Conservation (phyloP, 1,140 invertebrate species). For the Zaprionus lachaisei region DNA sequence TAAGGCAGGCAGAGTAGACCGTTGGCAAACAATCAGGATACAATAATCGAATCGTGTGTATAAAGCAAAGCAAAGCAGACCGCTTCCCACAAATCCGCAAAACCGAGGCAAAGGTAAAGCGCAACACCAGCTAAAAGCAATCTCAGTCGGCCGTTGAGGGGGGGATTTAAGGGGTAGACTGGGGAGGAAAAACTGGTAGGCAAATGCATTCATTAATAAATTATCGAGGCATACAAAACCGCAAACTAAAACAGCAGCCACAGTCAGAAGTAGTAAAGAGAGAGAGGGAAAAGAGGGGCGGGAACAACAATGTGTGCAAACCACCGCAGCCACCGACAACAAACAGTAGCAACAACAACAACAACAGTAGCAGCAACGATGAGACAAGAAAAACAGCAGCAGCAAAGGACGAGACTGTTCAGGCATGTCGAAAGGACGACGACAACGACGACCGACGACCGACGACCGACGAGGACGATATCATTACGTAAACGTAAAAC, state of each 20-base stretch:
- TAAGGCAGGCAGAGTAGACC: constrained; percentile 16
- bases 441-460: constrained; percentile 37
- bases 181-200: constrained; percentile 57
- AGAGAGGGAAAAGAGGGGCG: neutral
- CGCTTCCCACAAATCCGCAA: constrained; percentile 7
- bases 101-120: constrained; percentile 5
- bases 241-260: constrained; percentile 65
- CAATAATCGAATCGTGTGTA: constrained; percentile 17
- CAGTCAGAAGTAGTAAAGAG: neutral
- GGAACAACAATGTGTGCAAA: constrained; percentile 62
- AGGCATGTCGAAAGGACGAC: constrained; percentile 47
- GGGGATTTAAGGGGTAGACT: rapidly evolving
- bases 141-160: constrained; percentile 9
- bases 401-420: constrained; percentile 27
- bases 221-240: constrained; percentile 67
- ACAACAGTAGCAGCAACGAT: constrained; percentile 5
- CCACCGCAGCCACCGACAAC: constrained; percentile 55
- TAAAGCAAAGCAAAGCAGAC: neutral
- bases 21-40: neutral
- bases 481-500: constrained; percentile 83
- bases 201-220: constrained; percentile 81
- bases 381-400: constrained; percentile 14
- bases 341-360: constrained; percentile 39
- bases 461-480: constrained; percentile 60
- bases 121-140: constrained; percentile 37